Conservation (phyloP, 2,888 invertebrate genomes). For the Nemurella pictetii region DNA sequence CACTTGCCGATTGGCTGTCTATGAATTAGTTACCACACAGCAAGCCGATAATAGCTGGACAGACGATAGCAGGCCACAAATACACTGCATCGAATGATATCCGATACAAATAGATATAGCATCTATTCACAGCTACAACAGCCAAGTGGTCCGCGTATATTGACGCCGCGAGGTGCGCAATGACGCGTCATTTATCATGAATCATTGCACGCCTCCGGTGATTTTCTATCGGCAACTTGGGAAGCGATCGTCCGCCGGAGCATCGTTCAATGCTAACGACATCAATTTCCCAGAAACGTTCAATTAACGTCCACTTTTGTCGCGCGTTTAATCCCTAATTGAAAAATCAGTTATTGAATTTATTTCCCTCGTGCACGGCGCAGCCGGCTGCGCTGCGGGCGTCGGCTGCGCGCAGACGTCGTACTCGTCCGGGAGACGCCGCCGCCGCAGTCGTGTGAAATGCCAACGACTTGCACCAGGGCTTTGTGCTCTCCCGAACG, state of each 20-base stretch:
- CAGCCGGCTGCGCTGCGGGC: background rate
- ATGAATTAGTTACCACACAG: background rate
- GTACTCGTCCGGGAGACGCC: background rate
- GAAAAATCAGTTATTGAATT: background rate
- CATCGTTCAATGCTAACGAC: conserved; percentile 6
- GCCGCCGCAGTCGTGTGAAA: background rate
- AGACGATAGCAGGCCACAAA: background rate
- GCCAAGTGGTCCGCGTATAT: background rate
- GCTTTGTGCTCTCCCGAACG: background rate
- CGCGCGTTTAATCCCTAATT: background rate
- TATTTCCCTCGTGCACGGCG: background rate
- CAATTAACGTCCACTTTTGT: background rate
- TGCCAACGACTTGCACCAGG: no score
- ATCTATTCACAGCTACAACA: background rate
- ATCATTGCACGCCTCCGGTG: background rate
- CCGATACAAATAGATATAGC: background rate
- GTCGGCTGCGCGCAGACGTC: background rate
- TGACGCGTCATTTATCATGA: background rate
- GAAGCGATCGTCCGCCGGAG: background rate
- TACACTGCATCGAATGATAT: background rate
- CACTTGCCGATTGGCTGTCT: background rate
- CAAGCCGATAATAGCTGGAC: background rate
- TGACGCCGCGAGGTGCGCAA: background rate
- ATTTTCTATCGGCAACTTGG: background rate
- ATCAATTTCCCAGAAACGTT: background rate